phyloP scores from a whole-genome alignment of 2,797 vertebrate species.

The Myotis pilosus region DNA sequence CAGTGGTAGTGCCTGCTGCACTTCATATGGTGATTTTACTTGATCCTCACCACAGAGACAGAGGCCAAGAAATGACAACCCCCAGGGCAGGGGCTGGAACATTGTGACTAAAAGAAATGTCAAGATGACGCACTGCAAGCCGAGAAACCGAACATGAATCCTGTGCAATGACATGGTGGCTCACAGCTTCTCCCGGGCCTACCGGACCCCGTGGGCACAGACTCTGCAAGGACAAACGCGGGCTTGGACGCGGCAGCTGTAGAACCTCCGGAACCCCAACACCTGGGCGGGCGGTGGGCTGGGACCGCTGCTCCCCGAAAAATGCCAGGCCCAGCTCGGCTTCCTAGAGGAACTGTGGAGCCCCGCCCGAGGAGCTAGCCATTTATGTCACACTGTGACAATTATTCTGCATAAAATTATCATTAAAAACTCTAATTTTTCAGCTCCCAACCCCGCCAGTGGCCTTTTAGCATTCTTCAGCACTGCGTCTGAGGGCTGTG shows the following conservation, averaged over 20 bases:
- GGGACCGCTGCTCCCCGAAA: not conserved
- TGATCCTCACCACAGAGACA: not conserved
- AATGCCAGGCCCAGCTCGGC: not conserved
- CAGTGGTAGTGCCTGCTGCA: not conserved
- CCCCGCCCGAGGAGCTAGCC: conserved; percentile 66
- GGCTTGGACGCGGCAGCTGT: not conserved
- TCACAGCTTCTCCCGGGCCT: not conserved
- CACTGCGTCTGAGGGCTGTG: conserved; percentile 44
- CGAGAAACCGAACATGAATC: not conserved
- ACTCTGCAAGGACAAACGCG: not conserved
- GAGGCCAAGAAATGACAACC: not conserved
- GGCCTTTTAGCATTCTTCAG: conserved; percentile 73
- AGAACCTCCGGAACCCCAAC: too few relatives aligned
- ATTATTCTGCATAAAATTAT: conserved; percentile 81
- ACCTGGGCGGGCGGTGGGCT: not conserved
- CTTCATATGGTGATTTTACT: not conserved
- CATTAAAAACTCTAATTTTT: conserved; percentile 79
- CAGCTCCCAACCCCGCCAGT: conserved; percentile 72
- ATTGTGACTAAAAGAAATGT: not conserved
- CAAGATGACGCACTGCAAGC: not conserved
- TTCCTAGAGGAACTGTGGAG: not conserved
- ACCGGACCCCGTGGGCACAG: not conserved
- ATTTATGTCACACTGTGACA: conserved; percentile 78
- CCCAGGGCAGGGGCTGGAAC: not conserved
- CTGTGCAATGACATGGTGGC: fast-evolving